These are phyloP conservation scores for Rhadina sibilatrix DNA, from an alignment of 2,113 vertebrate species.

Conservation along the genomic window DNA sequence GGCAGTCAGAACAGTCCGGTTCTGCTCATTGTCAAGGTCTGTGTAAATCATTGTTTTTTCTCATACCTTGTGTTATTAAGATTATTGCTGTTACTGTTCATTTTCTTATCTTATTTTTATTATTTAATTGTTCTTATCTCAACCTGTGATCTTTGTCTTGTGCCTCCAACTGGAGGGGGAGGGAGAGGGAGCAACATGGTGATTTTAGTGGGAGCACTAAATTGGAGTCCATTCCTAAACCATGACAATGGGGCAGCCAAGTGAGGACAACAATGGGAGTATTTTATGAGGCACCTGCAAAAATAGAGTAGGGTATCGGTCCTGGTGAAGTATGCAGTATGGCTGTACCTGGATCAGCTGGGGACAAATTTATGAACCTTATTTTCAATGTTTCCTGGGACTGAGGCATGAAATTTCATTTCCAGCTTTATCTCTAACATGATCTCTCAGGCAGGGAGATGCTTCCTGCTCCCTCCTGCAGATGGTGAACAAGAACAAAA, in stretches of 20 bases:
- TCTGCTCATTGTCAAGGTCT: neutral
- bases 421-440: neutral
- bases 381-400: neutral
- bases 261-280: neutral
- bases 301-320: neutral
- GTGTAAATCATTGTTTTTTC: neutral
- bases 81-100: neutral
- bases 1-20: neutral
- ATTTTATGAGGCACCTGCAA: neutral
- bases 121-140: neutral
- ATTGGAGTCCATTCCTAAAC: neutral
- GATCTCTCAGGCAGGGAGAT: neutral
- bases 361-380: neutral
- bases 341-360: neutral
- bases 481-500: neutral
- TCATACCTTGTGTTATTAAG: neutral
- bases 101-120: neutral
- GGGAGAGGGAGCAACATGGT: neutral
- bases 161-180: neutral
- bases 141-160: neutral
- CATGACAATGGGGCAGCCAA: neutral
- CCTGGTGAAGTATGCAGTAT: neutral
- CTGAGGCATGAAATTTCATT: conserved; percentile 28
- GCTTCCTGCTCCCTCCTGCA: neutral
- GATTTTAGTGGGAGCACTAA: neutral